These are phyloP conservation scores for Dinomys branickii DNA, from an alignment of 2,113 vertebrate genomes.

Conservation along the genomic window DNA sequence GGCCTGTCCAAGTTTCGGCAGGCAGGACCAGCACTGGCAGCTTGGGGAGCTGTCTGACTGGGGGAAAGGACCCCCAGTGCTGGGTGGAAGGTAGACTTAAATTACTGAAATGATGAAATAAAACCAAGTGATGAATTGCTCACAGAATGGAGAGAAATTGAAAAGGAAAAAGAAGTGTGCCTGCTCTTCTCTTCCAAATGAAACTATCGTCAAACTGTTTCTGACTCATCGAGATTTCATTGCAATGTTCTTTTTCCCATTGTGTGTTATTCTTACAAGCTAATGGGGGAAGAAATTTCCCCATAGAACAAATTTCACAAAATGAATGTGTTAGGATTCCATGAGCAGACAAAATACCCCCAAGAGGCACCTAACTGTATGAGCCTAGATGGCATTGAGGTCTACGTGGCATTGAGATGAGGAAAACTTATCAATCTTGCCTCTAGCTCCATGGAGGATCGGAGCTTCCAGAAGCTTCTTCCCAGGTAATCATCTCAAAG, in stretches of 20 bases:
- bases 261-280: background rate
- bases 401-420: background rate
- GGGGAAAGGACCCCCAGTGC: background rate
- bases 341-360: background rate
- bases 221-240: background rate
- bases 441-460: background rate
- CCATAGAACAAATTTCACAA: background rate
- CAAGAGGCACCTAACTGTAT: background rate
- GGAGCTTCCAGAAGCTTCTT: background rate
- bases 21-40: background rate
- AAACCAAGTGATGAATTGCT: background rate
- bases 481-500: background rate
- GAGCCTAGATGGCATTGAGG: background rate
- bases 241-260: background rate
- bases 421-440: background rate
- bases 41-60: background rate
- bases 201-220: background rate
- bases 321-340: background rate
- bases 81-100: background rate
- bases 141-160: background rate
- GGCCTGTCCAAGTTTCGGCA: rapidly evolving
- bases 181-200: background rate
- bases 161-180: background rate
- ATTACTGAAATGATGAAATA: background rate
- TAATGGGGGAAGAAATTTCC: background rate